Base-by-base conservation (phyloP, 2,113 vertebrate genomes). In the Peromyscus maniculatus region DNA sequence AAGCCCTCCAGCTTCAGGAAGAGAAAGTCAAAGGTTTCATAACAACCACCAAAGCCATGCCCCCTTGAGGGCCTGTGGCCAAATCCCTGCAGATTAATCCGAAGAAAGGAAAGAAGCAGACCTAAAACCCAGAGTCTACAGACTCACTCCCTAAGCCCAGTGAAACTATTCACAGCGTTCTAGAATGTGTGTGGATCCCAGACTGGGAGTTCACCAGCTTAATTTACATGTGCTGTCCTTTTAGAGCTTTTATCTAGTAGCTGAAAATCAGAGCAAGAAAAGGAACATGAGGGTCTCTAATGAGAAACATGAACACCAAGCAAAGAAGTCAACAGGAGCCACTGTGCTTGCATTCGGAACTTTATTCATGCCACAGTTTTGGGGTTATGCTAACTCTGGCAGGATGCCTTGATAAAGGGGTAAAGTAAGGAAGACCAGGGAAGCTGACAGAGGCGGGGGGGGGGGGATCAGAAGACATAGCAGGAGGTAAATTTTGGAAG, bases 321-420 rank as follows among this genome's bases (percentile, higher is more conserved):
- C 66, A 78, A 96, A 97, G 59, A 89, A 89, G 43, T 7, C 96
- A 57, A 84, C 59, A 36, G 21, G 26, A 71, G 55, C 69, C 89
- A 39, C 9, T 9, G 16, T 77, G 43, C 66, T 82, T 95, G 66
- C 55, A 57, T 91, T 92, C 49, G 91, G 52, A 94, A 36, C 22
- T 98, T 98, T 98, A 98, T 98, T 98, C 96, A 93, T 98, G 93
- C 97, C 96, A 96, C 74, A 97, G 97, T 94, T 62, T 94, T 49
- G 62, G 75, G 39, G 8, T 10, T 57, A 72, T 0, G 0, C 82
- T 75, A 52, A 96, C 96, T 97, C 62, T 96, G 96, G 95, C 96
- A 98, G 97, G 98, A 75, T 62, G 96, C 96, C 98, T 97, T 97
- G 64, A 55, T 66, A 74, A 4, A 89, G 72, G 96, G 96, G 96